Evolutionary conservation across 2,113 vertebrate genomes (phyloP).

Genomic region (Gallinago jamesoni): DNA sequence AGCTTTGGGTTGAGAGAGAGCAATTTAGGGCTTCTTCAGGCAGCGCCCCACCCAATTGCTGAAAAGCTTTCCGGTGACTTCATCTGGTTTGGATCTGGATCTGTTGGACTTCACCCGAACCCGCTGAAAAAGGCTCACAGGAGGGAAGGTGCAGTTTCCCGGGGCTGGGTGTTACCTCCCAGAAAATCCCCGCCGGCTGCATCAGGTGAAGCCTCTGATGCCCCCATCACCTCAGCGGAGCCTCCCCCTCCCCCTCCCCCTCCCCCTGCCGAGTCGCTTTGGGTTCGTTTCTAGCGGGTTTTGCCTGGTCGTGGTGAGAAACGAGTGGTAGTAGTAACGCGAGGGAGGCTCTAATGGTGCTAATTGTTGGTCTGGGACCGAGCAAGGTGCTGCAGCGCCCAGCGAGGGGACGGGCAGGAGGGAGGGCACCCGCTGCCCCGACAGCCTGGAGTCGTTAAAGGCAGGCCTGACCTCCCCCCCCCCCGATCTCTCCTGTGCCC

Average conservation of each 20-base stretch:
- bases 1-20: neutral
- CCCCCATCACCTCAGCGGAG: neutral
- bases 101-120: neutral
- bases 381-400: fast-evolving
- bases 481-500: neutral
- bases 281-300: neutral
- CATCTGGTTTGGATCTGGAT: too few species aligned
- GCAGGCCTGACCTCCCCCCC: fast-evolving
- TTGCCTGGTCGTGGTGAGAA: neutral
- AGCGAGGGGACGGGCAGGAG: fast-evolving
- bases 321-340: too few species aligned
- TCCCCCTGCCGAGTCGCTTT: neutral
- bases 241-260: too few species aligned
- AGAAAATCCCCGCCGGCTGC: neutral
- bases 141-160: neutral
- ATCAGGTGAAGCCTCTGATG: too few species aligned
- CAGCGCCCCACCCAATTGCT: neutral
- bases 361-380: fast-evolving
- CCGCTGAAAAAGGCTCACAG: neutral
- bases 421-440: neutral
- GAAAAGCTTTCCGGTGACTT: neutral
- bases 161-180: neutral
- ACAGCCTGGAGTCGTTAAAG: fast-evolving
- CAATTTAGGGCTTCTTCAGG: too few species aligned
- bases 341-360: neutral